Evolutionary conservation across 2,113 vertebrate species (phyloP), one percentile per base, ranked within the genome.

Genomic region (Ibidorhyncha struthersii): DNA sequence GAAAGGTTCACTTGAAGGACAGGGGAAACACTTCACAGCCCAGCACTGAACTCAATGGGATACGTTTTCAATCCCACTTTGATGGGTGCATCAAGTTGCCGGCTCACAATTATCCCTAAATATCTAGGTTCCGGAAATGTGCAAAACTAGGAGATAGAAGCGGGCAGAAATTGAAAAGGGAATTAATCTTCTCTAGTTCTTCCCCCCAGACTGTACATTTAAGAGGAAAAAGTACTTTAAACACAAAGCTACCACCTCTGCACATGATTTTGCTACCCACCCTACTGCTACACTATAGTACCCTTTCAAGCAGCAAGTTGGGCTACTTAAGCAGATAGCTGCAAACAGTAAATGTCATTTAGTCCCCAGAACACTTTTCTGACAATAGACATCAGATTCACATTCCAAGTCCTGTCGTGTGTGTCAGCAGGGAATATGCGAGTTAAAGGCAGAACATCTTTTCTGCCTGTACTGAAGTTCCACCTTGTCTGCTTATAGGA

Each of bases 51-150:
- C 49, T 29, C 10, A 4, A 40, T 4, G 26, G 62, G 23, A 6
- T 23, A 18, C 9, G 29, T 45, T 83, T 77, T 72, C 45, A 83
- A n/a, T 38, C 41, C 38, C n/a, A 26, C 21, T 83, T 86, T 27
- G 21, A 66, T 2, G 1, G 27, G 15, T 1, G 0, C 29, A 38
- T 38, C 38, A 79, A 9, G 3, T 10, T 67, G n/a, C 23, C 86
- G 76, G 65, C 11, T 76, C 43, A 56, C 45, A 82, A 52, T 36
- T 85, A 52, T 20, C 22, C 27, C 12, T 29, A 81, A 62, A 66
- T 66, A 50, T 26, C 66, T 61, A 53, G 16, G 66, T 72, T 66
- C 27, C 0, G 2, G 29, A 70, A 81, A 86, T 32, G 29, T 59
- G 20, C 38, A 89, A 92, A 89, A 66, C 3, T 18, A 55, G 29